Evolutionary conservation across 2,113 vertebrate genomes (phyloP).

Genomic region (Apodemus sylvaticus): DNA sequence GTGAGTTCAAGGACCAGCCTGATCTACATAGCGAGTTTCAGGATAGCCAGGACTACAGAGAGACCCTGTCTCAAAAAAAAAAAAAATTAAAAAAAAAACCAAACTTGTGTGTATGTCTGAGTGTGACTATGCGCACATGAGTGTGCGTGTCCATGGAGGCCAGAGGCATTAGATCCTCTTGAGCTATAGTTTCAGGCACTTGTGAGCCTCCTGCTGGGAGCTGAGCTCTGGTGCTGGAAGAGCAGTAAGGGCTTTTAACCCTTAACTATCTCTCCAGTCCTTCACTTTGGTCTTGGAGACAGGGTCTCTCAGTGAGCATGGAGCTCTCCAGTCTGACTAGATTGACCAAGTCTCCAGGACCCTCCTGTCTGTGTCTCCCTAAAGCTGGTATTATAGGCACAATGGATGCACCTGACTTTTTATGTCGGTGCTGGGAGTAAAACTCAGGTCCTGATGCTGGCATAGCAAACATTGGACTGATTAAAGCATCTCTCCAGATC

Average conservation of each 20-base stretch:
- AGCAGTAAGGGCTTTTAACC: background rate
- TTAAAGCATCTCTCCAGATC: background rate
- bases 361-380: background rate
- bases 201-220: background rate
- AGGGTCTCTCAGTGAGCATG: background rate
- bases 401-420: background rate
- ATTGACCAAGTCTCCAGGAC: background rate
- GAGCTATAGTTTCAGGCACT: background rate
- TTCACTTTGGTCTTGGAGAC: background rate
- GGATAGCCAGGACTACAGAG: background rate
- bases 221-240: background rate
- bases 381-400: background rate
- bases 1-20: background rate
- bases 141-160: accelerated
- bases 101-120: too few species aligned
- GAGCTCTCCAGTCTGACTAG: background rate
- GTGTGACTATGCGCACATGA: background rate
- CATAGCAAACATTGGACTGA: background rate
- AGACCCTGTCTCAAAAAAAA: background rate
- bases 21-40: background rate
- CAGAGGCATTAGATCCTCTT: too few species aligned
- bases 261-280: background rate
- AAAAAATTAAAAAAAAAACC: background rate
- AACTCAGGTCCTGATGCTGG: background rate
- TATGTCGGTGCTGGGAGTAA: background rate